Conservation (phyloP, 2,888 invertebrate species). For the Ischnura elegans region DNA sequence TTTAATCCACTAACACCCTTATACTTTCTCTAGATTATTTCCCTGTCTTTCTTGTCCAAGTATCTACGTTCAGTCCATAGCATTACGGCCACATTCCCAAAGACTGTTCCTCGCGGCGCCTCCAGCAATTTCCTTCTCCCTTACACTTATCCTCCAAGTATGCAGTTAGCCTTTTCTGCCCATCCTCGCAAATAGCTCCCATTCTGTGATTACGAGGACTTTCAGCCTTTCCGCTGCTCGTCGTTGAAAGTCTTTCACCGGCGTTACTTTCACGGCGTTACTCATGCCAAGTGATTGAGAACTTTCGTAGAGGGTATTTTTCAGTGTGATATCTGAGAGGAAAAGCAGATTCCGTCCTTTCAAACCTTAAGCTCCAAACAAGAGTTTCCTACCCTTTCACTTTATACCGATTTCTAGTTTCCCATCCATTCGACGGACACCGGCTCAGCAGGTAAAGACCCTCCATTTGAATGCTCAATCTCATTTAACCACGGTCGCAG, state of each 20-base stretch:
- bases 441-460: too few species aligned
- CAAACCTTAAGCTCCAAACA: too few species aligned
- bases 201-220: neutral
- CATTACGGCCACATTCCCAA: neutral
- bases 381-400: too few species aligned
- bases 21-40: neutral
- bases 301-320: neutral
- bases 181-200: neutral
- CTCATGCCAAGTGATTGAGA: neutral
- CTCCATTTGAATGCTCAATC: too few species aligned
- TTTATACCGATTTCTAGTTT: too few species aligned
- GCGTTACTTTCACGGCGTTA: neutral
- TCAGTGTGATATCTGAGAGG: neutral
- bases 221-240: neutral
- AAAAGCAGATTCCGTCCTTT: too few species aligned
- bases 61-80: neutral
- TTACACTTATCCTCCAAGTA: neutral
- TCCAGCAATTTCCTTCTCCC: neutral
- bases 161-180: neutral
- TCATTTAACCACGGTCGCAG: too few species aligned
- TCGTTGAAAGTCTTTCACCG: neutral
- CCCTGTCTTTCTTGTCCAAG: neutral
- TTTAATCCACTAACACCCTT: neutral
- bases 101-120: neutral
- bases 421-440: too few species aligned